Conservation (phyloP, 2,888 invertebrate genomes). For the Leptinotarsa tumamoca region DNA sequence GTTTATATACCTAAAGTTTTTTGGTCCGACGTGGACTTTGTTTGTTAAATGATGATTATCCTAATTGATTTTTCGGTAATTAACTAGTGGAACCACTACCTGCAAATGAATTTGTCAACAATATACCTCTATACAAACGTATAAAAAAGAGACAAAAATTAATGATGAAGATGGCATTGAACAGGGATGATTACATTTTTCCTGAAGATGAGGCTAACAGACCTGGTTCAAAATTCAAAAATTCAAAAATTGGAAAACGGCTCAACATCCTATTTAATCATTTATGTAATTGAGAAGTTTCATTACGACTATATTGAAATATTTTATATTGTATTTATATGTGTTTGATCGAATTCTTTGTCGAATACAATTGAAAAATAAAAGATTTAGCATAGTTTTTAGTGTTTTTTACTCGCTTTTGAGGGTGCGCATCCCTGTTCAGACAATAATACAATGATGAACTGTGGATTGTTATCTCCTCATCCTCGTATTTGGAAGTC, state of each 20-base stretch:
- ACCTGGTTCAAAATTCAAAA: conserved; percentile 93
- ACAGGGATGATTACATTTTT: conserved; percentile 98
- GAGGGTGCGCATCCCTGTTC: too few species aligned
- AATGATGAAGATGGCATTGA: conserved; percentile 93
- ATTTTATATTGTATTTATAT: conserved; percentile 59
- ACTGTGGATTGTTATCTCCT: too few species aligned
- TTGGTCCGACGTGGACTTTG: too few species aligned
- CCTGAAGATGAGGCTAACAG: conserved; percentile 96
- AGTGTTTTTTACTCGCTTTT: too few species aligned
- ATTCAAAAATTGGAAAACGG: conserved; percentile 96
- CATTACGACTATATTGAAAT: conserved; percentile 61
- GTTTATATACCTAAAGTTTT: too few species aligned
- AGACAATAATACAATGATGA: too few species aligned
- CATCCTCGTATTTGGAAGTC: too few species aligned
- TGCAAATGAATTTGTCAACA: conserved; percentile 67
- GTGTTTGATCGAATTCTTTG: conserved; percentile 59
- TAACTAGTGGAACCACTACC: conserved; percentile 74
- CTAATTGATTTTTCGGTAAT: conserved; percentile 79
- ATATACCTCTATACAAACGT: conserved; percentile 84
- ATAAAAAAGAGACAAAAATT: conserved; percentile 94
- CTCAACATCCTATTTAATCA: not conserved
- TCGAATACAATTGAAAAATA: conserved; percentile 66
- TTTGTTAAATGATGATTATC: too few species aligned
- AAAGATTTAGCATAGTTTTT: conserved; percentile 40
- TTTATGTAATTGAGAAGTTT: conserved; percentile 45